A percentile compares a stretch with the other conserved stretches of the same genome.
These are phyloP conservation scores for Irena cyanogastra DNA, from an alignment of 2,113 vertebrate genomes.

Conservation along the genomic window DNA sequence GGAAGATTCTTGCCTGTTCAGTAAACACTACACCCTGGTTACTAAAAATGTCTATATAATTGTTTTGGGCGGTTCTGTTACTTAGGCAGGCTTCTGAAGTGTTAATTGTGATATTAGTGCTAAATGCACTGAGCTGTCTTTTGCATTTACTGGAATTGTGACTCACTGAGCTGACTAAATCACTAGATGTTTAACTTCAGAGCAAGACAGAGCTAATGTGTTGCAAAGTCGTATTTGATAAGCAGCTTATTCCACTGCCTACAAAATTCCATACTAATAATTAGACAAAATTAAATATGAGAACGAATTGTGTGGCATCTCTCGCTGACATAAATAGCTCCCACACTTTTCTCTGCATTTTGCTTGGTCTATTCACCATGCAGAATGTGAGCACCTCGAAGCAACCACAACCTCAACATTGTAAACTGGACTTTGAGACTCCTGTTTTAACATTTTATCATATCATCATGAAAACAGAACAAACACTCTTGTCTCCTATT, in stretches of 20 bases:
- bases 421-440: background rate
- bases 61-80: background rate
- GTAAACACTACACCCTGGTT: background rate
- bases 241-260: background rate
- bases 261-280: background rate
- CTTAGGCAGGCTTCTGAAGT: background rate
- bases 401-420: rapidly evolving
- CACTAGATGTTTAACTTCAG: background rate
- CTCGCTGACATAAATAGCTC: background rate
- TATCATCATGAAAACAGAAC: background rate
- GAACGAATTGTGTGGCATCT: background rate
- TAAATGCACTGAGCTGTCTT: background rate
- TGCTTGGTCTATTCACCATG: background rate
- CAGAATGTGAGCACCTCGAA: background rate
- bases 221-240: background rate
- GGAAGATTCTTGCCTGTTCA: background rate
- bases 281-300: background rate
- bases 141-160: background rate
- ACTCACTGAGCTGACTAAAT: background rate
- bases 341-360: background rate
- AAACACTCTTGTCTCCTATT: background rate
- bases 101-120: background rate
- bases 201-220: background rate
- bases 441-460: background rate
- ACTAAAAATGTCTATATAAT: background rate